phyloP scores from a whole-genome alignment of 1,140 invertebrate species.

The Drosophila parabipectinata region DNA sequence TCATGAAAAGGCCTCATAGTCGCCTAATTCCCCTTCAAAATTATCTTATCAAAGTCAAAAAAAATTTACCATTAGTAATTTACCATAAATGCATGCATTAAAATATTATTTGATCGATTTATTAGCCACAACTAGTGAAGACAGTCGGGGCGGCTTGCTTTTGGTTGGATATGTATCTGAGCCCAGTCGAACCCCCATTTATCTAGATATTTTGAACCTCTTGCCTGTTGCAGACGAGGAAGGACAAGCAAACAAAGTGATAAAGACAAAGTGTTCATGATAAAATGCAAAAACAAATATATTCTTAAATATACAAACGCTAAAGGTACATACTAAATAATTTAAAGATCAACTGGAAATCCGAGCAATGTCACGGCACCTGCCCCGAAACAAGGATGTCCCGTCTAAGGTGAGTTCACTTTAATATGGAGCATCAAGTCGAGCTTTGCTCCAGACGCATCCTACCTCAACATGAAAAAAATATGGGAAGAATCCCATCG shows the following conservation, averaged over 20 bases:
- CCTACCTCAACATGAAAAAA: constrained; percentile 69
- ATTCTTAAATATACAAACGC: constrained; percentile 55
- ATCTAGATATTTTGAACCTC: constrained; percentile 65
- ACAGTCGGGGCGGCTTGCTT: constrained; percentile 17
- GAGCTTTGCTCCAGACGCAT: constrained; percentile 41
- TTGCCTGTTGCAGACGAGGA: constrained; percentile 62
- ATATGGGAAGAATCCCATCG: background rate
- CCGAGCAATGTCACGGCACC: constrained; percentile 35
- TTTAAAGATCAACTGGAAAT: constrained; percentile 30
- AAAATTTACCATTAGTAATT: constrained; percentile 34
- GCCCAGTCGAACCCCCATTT: constrained; percentile 32
- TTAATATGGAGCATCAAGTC: constrained; percentile 8
- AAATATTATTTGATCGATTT: constrained; percentile 72
- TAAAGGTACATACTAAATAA: constrained; percentile 24
- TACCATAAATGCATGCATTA: constrained; percentile 58
- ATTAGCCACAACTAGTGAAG: constrained; percentile 20
- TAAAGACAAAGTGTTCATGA: constrained; percentile 80
- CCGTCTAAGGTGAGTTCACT: constrained; percentile 67
- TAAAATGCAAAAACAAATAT: constrained; percentile 60
- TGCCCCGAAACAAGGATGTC: constrained; percentile 38
- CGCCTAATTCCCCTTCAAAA: constrained; percentile 7
- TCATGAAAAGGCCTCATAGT: constrained; percentile 4
- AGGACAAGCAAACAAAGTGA: constrained; percentile 60
- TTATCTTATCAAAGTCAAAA: constrained; percentile 28
- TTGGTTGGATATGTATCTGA: constrained; percentile 16